Evolutionary conservation across 2,113 vertebrate genomes (phyloP), one percentile per base, ranked within the genome.

Genomic region (Stegastes partitus): DNA sequence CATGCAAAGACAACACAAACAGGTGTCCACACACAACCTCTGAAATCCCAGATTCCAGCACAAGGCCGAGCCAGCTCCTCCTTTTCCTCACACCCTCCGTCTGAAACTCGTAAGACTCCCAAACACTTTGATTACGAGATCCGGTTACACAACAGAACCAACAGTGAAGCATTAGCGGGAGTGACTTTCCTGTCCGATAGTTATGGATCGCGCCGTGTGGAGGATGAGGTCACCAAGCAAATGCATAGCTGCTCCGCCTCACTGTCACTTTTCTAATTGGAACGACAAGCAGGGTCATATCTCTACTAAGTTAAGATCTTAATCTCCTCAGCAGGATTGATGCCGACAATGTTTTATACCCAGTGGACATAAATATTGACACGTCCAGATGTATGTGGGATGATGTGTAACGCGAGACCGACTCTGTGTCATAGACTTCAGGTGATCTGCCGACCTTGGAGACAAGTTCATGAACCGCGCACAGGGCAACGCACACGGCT

Each of bases 231-330:
- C 93, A 93, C 69, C 67, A 8, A 19, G 84, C 53, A 55, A 87
- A 86, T 53, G 59, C 74, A 76, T 68, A 45, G 68, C 87, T 86
- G 91, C 83, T 67, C 73, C 77, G 76, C 66, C 58, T 93, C 91
- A 89, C 87, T 87, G 91, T 88, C 87, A 79, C 83, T 89, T 82
- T 85, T 80, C 62, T 75, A 91, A 93, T 91, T 90, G 89, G 69
- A 89, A 51, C 6, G 87, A 81, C 89, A 87, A 75, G 66, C 68
- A 25, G 83, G 66, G 68, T 83, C 85, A 74, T 75, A 74, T 82
- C 54, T 54, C 75, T 64, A 53, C 42, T 31, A 21, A 56, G 59
- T 70, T 56, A 61, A 91, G 91, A 91, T 91, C 83, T 81, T 91
- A 88, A 93, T 93, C 89, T 91, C 47, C 79, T 86, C 79, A 85